Conservation (phyloP, 2,113 vertebrate genomes). For the Cnemophilus loriae region DNA sequence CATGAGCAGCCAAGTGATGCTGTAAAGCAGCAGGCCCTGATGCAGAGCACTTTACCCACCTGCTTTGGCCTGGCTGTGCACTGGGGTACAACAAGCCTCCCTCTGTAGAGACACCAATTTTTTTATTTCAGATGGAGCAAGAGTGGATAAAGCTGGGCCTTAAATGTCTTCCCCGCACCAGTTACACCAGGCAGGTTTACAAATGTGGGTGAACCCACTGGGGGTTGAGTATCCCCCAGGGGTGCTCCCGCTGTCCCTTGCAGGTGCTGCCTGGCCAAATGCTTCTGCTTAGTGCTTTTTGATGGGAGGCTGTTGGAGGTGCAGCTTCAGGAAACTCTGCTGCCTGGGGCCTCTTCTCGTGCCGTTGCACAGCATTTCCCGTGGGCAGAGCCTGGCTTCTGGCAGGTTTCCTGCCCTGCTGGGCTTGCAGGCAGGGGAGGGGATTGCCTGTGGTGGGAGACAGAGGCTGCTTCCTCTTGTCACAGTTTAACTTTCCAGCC, state of each 20-base stretch:
- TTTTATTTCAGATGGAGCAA: background rate
- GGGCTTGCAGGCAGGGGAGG: background rate
- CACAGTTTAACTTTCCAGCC: background rate
- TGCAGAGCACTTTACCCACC: background rate
- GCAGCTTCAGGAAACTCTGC: slow-evolving; percentile 42
- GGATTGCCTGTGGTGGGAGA: background rate
- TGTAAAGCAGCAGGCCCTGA: background rate
- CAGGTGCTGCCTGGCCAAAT: accelerated
- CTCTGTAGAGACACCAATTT: background rate
- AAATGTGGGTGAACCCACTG: accelerated
- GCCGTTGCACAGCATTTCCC: background rate
- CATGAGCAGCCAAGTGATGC: background rate
- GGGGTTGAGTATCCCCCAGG: background rate
- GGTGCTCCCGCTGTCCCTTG: background rate
- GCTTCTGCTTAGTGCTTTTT: background rate
- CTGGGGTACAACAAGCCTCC: background rate
- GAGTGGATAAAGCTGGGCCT: background rate
- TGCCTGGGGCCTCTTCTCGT: background rate
- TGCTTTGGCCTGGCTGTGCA: background rate
- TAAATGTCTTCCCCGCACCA: background rate
- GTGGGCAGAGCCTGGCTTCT: background rate
- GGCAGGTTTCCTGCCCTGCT: background rate
- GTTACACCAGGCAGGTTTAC: background rate
- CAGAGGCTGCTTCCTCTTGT: background rate
- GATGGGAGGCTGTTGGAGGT: background rate